Evolutionary conservation across 2,113 vertebrate genomes (phyloP), one percentile per base, ranked within the genome.

Genomic region (Pterocles orientalis): DNA sequence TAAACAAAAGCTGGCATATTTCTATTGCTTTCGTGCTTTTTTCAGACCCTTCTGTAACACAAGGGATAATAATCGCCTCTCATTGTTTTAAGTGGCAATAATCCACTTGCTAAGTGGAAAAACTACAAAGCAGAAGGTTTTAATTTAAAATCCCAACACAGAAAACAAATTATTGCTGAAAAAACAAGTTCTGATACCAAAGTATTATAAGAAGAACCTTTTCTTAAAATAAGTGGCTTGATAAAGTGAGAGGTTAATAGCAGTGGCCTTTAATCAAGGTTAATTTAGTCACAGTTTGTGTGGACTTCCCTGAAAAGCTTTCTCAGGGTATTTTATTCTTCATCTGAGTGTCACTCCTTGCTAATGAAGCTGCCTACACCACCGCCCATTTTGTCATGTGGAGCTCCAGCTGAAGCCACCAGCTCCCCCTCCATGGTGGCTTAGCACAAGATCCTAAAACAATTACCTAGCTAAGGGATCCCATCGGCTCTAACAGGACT

Each of bases 41-140:
- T 81, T 28, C 60, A 68, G 65, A 53, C 58, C 36, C 13, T 82
- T 92, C 39, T 65, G 24, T 68, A 84, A 48, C 56, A 68, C 25
- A 36, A 78, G 57, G 57, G 53, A 72, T 64, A 90, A 64, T 51
- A 78, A 8, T 91, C 48, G 26, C 34, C 43, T 43, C 14, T 65
- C 56, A 36, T 36, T 95, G 72, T 92, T 96, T 90, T 79, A 86
- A 86, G 45, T 88, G 80, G 80, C 88, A 94, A 50, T 53, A 93
- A 86, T 90, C 80, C 86, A 91, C 80, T 86, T 79, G 69, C 62
- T 96, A 76, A 88, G 72, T 71, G 81, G 80, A 93, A 96, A 84
- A 80, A 71, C 21, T 91, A 65, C 33, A 65, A 47, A 21, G 5
- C 26, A 51, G 93, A 92, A 81, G 7, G 31, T 70, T 93, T 91